phyloP scores from a whole-genome alignment of 2,888 invertebrate genomes.

The Stenchaetothrips biformis region DNA sequence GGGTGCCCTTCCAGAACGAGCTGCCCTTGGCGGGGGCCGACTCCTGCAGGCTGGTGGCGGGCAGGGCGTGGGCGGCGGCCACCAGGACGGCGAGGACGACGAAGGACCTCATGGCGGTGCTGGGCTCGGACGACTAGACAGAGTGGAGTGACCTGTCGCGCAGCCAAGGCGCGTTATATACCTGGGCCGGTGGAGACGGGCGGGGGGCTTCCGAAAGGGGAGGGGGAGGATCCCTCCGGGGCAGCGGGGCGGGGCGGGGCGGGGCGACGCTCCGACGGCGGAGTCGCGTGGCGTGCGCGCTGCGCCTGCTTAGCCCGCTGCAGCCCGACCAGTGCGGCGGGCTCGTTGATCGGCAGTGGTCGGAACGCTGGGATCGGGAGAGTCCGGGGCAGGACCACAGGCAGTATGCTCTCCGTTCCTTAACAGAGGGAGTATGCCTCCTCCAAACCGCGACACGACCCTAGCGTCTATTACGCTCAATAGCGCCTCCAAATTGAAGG shows the following conservation, averaged over 20 bases:
- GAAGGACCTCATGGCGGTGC: constrained; percentile 12
- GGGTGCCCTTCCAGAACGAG: constrained; percentile 63
- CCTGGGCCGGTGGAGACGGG: background rate
- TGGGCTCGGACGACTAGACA: background rate
- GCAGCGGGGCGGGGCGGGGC: background rate
- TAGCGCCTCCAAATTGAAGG: too few species aligned
- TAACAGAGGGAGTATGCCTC: too few species aligned
- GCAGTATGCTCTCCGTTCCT: too few species aligned
- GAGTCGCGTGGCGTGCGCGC: background rate
- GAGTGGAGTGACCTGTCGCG: constrained; percentile 3
- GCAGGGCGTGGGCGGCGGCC: constrained; percentile 31
- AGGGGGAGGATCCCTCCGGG: background rate
- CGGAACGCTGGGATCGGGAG: too few species aligned
- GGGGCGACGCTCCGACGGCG: background rate
- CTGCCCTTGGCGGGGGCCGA: constrained; percentile 21
- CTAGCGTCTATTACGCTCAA: too few species aligned
- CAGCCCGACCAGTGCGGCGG: too few species aligned
- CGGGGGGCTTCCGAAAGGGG: background rate
- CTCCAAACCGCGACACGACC: too few species aligned
- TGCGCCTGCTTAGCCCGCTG: background rate
- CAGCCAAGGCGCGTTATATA: constrained; percentile 4
- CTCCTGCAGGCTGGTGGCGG: constrained; percentile 28
- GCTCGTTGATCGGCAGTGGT: too few species aligned
- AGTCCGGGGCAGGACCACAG: too few species aligned
- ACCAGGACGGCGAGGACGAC: constrained; percentile 24